These are phyloP conservation scores for Vespertilio murinus DNA, from an alignment of 2,797 vertebrate genomes.

Conservation along the genomic window DNA sequence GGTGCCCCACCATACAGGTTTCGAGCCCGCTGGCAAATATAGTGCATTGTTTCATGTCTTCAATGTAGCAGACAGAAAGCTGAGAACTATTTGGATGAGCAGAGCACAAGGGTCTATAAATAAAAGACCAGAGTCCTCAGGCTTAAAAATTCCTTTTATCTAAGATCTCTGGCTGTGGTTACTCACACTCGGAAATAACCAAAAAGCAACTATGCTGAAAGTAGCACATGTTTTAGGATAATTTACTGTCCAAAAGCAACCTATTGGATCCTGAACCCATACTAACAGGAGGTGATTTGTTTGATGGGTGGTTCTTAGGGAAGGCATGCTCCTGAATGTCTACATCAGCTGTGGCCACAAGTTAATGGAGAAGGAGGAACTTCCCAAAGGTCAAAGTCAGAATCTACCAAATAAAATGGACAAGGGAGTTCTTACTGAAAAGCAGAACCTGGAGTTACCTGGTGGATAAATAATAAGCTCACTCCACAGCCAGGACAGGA, in stretches of 20 bases:
- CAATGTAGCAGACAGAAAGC: not conserved
- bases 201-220: not conserved
- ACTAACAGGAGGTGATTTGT: not conserved
- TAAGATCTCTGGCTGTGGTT: conserved; percentile 16
- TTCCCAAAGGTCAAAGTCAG: not conserved
- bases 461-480: not conserved
- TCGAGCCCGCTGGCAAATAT: conserved; percentile 32
- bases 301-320: not conserved
- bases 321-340: not conserved
- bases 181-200: conserved; percentile 51
- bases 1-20: not conserved
- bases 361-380: not conserved
- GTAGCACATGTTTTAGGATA: not conserved
- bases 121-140: conserved; percentile 44
- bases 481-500: not conserved
- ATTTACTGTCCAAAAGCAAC: not conserved
- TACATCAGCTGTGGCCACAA: not conserved
- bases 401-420: not conserved
- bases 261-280: not conserved
- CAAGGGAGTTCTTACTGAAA: not conserved
- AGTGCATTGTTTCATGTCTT: conserved; percentile 33
- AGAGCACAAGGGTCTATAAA: conserved; percentile 39
- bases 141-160: conserved; percentile 47
- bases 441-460: not conserved
- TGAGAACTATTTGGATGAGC: conserved; percentile 24